Evolutionary conservation across 2,113 vertebrate species (phyloP), one percentile per base, ranked within the genome.

Genomic region (Montifringilla adamsi): DNA sequence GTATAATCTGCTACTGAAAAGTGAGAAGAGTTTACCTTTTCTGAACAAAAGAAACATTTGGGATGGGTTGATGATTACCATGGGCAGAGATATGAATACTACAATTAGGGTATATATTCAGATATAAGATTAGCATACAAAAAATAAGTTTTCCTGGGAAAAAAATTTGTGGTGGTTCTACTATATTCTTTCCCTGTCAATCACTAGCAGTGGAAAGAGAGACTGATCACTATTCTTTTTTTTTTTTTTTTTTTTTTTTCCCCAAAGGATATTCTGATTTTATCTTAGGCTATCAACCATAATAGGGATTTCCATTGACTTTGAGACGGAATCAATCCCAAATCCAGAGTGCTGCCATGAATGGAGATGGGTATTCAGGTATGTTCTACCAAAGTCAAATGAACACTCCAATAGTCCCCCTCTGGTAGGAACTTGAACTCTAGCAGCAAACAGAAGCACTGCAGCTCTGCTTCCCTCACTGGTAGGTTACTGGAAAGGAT

Each of bases 21-120:
- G 63, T 55, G 83, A 68, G 52, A 81, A 63, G 59, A 22, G 52
- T 95, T 92, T 93, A 90, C 90, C 44, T 81, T 76, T 93, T 58
- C 90, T 94, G 90, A 94, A 95, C 93, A 96, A 94, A 91, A 91
- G 93, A 81, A 92, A 63, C 70, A 83, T 82, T 94, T 93, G 75
- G 75, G 68, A 85, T 66, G 23, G 70, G 86, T 33, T 85, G 83
- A 87, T 94, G 90, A 87, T 66, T 96, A 88, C 95, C 6, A 18
- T 88, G 63, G 81, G 87, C 53, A 83, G 47, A 76, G 49, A 87
- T 67, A 73, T 55, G 89, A 82, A 75, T 89, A 52, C 73, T 41
- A 44, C 52, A 33, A 89, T 76, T 43, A 58, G 50, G 20, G 24
- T 62, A 82, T 79, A 93, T 76, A 79, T 85, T 89, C 93, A 35